Evolutionary conservation across 2,888 invertebrate species (phyloP), one percentile per base, ranked within the genome.

Genomic region (Leptothorax acervorum): DNA sequence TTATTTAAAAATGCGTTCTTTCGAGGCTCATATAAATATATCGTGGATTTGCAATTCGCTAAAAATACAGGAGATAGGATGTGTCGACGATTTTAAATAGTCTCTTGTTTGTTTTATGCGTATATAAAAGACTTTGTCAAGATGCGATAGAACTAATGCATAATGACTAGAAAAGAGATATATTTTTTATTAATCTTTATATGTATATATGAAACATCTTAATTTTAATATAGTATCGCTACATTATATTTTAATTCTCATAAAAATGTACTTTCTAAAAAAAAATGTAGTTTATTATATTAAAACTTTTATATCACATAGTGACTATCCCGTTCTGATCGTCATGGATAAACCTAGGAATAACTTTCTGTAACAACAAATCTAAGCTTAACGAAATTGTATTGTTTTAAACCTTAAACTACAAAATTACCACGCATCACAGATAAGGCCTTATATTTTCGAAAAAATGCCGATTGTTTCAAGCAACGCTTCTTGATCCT

Each of bases 401-500:
- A 55, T 28, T 55, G n/a, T 12, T 51, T 76, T 28, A 23, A 78
- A 15, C 3, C 11, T 15, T 35, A 28, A n/a, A 68, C 6, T 45
- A 9, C 23, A 62, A 28, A 6, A 4, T 35, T 4, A 1, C 35
- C 35, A 35, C 35, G 35, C 6, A 6, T 23, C 23, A 23, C 4
- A 35, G 18, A 8, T 65, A 57, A 68, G 68, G 23, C 23, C n/a
- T 23, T 42, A 42, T 42, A n/a, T 42, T 42, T 23, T 23, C 23
- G 23, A 8, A 9, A 9, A 42, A 48, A n/a, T 23, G 23, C 31
- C 18, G 45, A 71, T 53, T 18, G 45, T 70, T 55, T 70, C 60
- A 70, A 82, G 68, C 55, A 74, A 60, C 62, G 70, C 28, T 65
- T 51, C 48, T 85, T 73, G 62, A 70, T 48, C 28, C 48, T 62